Evolutionary conservation across 2,113 vertebrate genomes (phyloP), one percentile per base, ranked within the genome.

Genomic region (Microcebus tavaratra): DNA sequence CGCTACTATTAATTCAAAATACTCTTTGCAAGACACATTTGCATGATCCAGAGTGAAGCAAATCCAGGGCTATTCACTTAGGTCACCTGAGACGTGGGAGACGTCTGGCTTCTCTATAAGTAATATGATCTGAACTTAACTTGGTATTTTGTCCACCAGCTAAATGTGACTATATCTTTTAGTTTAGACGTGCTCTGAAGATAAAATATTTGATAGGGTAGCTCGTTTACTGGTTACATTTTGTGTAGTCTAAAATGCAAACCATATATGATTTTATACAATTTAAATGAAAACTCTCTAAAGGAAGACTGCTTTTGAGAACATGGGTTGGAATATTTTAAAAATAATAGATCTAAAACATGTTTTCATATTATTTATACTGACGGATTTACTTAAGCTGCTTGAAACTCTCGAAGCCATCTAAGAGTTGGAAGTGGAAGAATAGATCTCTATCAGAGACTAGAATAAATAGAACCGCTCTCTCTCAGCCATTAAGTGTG

Each of bases 361-460:
- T 12, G 39, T 29, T 76, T 95, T 95, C 8, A n/a, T 91, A 53
- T 80, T 90, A 63, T 82, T 91, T 97, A 63, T 90, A 21, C 42
- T 73, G 80, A 27, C 1, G 29, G 5, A 48, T 83, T 78, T 96
- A 50, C 34, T 88, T 95, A 83, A 65, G 72, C 76, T 82, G 59
- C n/a, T 57, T 61, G 27, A 68, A 59, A 10, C 31, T 95, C 73
- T 95, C 61, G 76, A 87, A 94, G 87, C 63, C 65, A 21, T 73
- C 21, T 68, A 83, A 95, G 85, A 75, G n/a, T 39, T 90, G 23
- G 39, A 89, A 55, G 34, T 53, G 50, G 81, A 84, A 83, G 67
- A 70, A 55, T 18, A 36, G 36, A 42, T 68, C n/a, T 92, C 42
- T 42, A 17, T 39, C 29, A 53, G 83, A 68, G 59, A 78, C 57